These are phyloP conservation scores for Drosophila rhopaloa DNA, from an alignment of 1,140 invertebrate genomes.

Conservation along the genomic window DNA sequence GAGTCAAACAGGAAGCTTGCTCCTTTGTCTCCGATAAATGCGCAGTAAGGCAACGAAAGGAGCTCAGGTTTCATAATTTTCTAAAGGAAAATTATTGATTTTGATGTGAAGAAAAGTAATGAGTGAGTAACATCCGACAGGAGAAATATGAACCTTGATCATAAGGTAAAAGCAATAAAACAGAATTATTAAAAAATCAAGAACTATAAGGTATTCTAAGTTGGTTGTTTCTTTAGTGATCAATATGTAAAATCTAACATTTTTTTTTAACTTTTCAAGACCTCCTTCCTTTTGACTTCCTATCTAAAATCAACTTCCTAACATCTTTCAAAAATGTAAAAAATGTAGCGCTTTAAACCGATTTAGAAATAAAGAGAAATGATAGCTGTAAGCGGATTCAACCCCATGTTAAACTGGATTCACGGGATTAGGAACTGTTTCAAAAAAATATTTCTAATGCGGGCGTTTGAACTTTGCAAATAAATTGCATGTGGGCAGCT, in stretches of 20 bases:
- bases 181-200: too few relatives aligned
- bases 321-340: conserved; percentile 22
- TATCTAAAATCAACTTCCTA: neutral
- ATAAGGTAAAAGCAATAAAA: too few relatives aligned
- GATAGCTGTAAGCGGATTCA: conserved; percentile 70
- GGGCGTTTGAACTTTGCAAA: conserved; percentile 49
- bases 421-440: conserved; percentile 46
- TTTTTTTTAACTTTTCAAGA: neutral
- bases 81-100: conserved; percentile 58
- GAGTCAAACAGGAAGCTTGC: conserved; percentile 45
- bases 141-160: conserved; percentile 8
- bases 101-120: conserved; percentile 8
- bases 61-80: conserved; percentile 72
- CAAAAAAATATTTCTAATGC: conserved; percentile 45
- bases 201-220: neutral
- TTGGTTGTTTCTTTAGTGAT: too few relatives aligned
- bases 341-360: conserved; percentile 37
- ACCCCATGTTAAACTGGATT: conserved; percentile 26
- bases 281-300: too few relatives aligned
- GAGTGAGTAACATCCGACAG: conserved; percentile 28
- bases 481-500: conserved; percentile 72
- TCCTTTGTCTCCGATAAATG: conserved; percentile 50
- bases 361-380: conserved; percentile 40
- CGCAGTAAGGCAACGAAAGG: conserved; percentile 24
- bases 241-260: neutral